Percentiles rank a stretch among this genome's conserved stretches.
Evolutionary conservation across 1,140 invertebrate genomes (phyloP).

Genomic region (Nephotettix cincticeps): DNA sequence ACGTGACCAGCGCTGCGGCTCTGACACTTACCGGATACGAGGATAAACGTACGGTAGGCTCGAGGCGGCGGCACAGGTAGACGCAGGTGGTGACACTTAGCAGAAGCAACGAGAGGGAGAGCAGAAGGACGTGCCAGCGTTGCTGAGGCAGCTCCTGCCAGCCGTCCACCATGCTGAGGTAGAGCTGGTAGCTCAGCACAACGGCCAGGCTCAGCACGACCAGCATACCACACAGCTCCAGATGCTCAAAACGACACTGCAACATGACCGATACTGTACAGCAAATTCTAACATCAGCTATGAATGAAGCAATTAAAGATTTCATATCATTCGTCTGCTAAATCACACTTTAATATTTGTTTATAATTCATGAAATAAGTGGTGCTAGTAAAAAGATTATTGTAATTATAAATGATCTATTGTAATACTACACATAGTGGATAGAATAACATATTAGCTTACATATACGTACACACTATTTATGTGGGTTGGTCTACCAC

Average conservation of each 20-base stretch:
- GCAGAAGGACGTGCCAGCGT: neutral
- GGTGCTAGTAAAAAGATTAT: neutral
- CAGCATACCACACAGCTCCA: neutral
- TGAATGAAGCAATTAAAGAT: neutral
- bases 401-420: neutral
- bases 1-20: neutral
- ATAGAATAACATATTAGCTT: too few relatives aligned
- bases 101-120: neutral
- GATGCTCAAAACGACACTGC: neutral
- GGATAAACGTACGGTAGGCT: neutral
- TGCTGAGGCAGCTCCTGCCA: neutral
- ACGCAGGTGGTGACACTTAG: neutral
- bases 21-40: neutral
- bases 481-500: too few relatives aligned
- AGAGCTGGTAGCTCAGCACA: neutral
- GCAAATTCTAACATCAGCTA: neutral
- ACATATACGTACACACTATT: too few relatives aligned
- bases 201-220: neutral
- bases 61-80: neutral
- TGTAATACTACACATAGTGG: neutral
- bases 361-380: neutral
- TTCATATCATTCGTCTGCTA: neutral
- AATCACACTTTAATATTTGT: neutral
- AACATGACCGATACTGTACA: neutral
- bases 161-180: conserved; percentile 2